Evolutionary conservation across 2,888 invertebrate genomes (phyloP), one percentile per base, ranked within the genome.

Genomic region (Phyllotreta cruciferae): DNA sequence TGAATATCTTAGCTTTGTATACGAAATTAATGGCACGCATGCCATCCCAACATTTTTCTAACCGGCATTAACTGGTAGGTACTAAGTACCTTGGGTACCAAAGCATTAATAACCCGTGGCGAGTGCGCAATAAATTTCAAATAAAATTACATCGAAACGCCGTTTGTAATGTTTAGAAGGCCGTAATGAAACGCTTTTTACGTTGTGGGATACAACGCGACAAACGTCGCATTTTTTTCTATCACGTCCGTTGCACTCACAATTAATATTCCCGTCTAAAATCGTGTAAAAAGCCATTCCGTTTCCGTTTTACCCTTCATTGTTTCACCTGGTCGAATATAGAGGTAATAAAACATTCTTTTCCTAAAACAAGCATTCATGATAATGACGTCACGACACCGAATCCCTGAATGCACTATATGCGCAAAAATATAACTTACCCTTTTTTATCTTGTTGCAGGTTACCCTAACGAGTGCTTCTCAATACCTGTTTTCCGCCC

Each of bases 391-490:
- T 24, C 24, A 24, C 24, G 4, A 24, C 24, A 1, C 4, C 2
- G 24, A 24, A 24, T 24, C 1, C 24, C 24, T 4, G 24, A 24
- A 24, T 24, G 1, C 24, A 24, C 4, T 24, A 24, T 24, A 24
- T n/a, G n/a, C n/a, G n/a, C n/a, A n/a, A n/a, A n/a, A n/a, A n/a
- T n/a, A n/a, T n/a, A n/a, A n/a, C 24, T 24, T 24, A 24, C 24
- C 24, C 4, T 24, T 24, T 24, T 24, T 24, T 24, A 24, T 72
- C 75, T 73, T 68, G 66, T 82, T 81, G 13, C 82, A 88, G 87
- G 78, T 78, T 65, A 82, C 85, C 60, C 80, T 88, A 67, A 82
- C 81, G 42, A 81, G 82, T 68, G 84, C 87, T 9, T 88, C 88
- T 1, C 80, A 82, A 68, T 82, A 83, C 66, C 80, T 88, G 44